These are phyloP conservation scores for Phacellophora camtschatica DNA, from an alignment of 30 jellyfish, hydroid and myxozoan genomes.

Conservation along the genomic window DNA sequence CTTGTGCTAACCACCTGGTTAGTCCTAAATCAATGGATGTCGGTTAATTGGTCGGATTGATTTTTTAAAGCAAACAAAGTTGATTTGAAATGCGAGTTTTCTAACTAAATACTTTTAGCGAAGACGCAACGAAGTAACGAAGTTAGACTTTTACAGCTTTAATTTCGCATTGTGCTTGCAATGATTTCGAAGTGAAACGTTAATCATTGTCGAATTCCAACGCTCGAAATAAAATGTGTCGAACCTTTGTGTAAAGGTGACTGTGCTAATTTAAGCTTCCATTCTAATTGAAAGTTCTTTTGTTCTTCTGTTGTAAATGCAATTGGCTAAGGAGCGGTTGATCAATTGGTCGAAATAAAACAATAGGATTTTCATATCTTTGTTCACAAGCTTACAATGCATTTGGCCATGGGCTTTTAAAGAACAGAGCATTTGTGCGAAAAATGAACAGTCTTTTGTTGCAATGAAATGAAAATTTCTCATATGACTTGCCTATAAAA, in stretches of 20 bases:
- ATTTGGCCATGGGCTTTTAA: conserved; percentile 35
- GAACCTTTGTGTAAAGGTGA: conserved; percentile 9
- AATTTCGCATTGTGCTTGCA: too few species aligned
- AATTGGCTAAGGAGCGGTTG: conserved; percentile 22
- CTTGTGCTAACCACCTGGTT: conserved; percentile 71
- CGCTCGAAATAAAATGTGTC: conserved; percentile 11
- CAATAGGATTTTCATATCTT: conserved; percentile 58
- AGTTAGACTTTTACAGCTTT: too few species aligned
- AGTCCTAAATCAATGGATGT: not conserved
- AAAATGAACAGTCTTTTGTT: conserved; percentile 61
- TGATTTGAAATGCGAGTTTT: too few species aligned
- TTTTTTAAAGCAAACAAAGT: too few species aligned
- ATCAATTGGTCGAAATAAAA: conserved; percentile 20
- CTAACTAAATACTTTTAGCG: too few species aligned
- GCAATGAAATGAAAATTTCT: conserved; percentile 4
- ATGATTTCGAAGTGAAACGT: too few species aligned
- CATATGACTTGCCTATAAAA: conserved; percentile 46
- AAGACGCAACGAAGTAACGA: too few species aligned
- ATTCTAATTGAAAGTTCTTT: conserved; percentile 33
- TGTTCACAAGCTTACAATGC: conserved; percentile 50
- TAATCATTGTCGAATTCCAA: not conserved
- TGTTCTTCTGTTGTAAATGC: conserved; percentile 26
- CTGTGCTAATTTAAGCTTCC: conserved; percentile 31
- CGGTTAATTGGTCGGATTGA: conserved; percentile 34
- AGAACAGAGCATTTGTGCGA: conserved; percentile 54